Conservation (phyloP, 2,888 invertebrate species). For the Endotricha flammealis region DNA sequence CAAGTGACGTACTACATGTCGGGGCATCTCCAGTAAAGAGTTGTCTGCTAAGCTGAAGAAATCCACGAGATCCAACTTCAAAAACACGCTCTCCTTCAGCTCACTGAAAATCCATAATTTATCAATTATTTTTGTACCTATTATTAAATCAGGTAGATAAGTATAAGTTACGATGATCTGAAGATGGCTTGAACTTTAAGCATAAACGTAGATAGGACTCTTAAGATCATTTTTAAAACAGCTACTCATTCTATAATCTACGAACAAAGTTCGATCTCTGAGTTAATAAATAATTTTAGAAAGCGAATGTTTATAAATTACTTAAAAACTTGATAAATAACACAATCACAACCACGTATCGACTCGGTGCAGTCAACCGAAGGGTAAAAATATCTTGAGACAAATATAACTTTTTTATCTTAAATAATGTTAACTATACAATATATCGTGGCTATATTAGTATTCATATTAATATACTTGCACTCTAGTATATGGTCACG, state of each 20-base stretch:
- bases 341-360: slow-evolving; percentile 22
- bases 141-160: too few relatives aligned
- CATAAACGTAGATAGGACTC: too few relatives aligned
- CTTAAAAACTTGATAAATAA: slow-evolving; percentile 16
- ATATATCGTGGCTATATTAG: not conserved
- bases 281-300: too few relatives aligned
- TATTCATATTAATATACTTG: too few relatives aligned
- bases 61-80: slow-evolving; percentile 84
- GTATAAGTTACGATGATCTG: too few relatives aligned
- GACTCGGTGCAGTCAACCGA: slow-evolving; percentile 29
- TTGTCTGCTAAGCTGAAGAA: slow-evolving; percentile 91
- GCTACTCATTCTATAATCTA: too few relatives aligned
- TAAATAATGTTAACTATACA: slow-evolving; percentile 19
- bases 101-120: slow-evolving; percentile 76
- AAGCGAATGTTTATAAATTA: too few relatives aligned
- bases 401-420: slow-evolving; percentile 46
- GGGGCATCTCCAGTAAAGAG: slow-evolving; percentile 85
- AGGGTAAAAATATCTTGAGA: slow-evolving; percentile 46
- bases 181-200: too few relatives aligned
- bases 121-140: not conserved
- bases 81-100: slow-evolving; percentile 85
- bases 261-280: too few relatives aligned
- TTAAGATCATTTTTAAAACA: too few relatives aligned
- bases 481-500: too few relatives aligned
- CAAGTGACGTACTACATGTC: slow-evolving; percentile 85